Percentiles rank a stretch among this genome's conserved stretches.
Conservation (phyloP, 1,140 invertebrate genomes). For the Drosophila ironensis region DNA sequence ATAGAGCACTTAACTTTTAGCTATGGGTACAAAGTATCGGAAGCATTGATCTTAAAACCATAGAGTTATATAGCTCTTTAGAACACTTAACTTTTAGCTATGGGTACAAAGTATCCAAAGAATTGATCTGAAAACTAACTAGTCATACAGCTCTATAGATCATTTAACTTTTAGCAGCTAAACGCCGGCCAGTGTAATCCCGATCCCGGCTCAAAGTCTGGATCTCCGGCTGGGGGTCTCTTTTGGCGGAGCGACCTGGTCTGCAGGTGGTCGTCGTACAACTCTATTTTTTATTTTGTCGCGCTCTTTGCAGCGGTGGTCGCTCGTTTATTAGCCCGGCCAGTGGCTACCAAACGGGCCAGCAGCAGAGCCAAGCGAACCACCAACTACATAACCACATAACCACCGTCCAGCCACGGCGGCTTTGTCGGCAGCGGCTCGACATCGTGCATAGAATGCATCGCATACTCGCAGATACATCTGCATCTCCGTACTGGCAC, state of each 20-base stretch:
- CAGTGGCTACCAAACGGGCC: slow-evolving; percentile 30
- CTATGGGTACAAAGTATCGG: too few species aligned
- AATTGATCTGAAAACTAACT: too few species aligned
- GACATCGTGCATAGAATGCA: slow-evolving; percentile 51
- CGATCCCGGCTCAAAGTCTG: slow-evolving; percentile 14
- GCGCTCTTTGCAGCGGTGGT: slow-evolving; percentile 70
- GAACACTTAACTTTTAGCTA: too few species aligned
- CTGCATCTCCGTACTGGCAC: too few species aligned
- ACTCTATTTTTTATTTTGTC: slow-evolving; percentile 80
- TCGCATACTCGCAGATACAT: slow-evolving; percentile 66
- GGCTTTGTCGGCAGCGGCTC: slow-evolving; percentile 20
- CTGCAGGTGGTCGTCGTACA: slow-evolving; percentile 78
- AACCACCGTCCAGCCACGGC: slow-evolving; percentile 1
- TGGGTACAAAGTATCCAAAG: too few species aligned
- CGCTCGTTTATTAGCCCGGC: slow-evolving; percentile 51
- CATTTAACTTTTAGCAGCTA: too few species aligned
- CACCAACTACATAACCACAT: slow-evolving; percentile 4
- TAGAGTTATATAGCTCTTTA: too few species aligned
- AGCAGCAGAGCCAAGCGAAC: background rate
- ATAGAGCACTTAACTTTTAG: too few species aligned
- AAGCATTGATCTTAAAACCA: too few species aligned
- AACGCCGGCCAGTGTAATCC: slow-evolving; percentile 17
- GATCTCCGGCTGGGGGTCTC: slow-evolving; percentile 22
- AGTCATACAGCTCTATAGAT: too few species aligned
- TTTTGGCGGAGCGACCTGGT: slow-evolving; percentile 36